Evolutionary conservation across 2,888 invertebrate genomes (phyloP).

Genomic region (Heliconius erato): DNA sequence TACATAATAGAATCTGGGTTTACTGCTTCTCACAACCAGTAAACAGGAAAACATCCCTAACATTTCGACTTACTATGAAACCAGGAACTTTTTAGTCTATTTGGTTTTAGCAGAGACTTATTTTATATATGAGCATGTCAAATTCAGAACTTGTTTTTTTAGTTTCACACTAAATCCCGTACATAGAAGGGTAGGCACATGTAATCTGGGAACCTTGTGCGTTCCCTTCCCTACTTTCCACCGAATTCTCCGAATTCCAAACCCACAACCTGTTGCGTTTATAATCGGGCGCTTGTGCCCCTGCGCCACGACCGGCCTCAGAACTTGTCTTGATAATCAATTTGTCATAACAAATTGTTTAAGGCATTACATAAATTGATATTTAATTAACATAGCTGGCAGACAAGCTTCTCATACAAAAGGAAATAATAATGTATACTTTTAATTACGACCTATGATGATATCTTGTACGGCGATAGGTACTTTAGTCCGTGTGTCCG

Average conservation of each 20-base stretch:
- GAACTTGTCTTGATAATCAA: neutral
- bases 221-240: too few species aligned
- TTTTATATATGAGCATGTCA: neutral
- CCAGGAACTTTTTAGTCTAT: neutral
- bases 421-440: constrained; percentile 27
- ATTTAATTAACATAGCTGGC: constrained; percentile 8
- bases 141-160: neutral
- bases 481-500: constrained; percentile 36
- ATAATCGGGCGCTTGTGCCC: too few species aligned
- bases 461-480: constrained; percentile 33
- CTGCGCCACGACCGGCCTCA: neutral
- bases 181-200: too few species aligned
- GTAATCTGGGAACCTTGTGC: too few species aligned
- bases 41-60: constrained; percentile 26
- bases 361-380: constrained; percentile 17
- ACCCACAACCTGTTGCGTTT: too few species aligned
- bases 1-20: constrained; percentile 71
- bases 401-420: neutral
- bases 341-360: neutral
- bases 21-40: constrained; percentile 58
- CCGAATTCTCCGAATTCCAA: too few species aligned
- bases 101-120: neutral
- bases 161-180: too few species aligned
- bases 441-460: constrained; percentile 31
- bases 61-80: neutral